phyloP scores from a whole-genome alignment of 2,797 vertebrate genomes.

The Enteromius treurensis region DNA sequence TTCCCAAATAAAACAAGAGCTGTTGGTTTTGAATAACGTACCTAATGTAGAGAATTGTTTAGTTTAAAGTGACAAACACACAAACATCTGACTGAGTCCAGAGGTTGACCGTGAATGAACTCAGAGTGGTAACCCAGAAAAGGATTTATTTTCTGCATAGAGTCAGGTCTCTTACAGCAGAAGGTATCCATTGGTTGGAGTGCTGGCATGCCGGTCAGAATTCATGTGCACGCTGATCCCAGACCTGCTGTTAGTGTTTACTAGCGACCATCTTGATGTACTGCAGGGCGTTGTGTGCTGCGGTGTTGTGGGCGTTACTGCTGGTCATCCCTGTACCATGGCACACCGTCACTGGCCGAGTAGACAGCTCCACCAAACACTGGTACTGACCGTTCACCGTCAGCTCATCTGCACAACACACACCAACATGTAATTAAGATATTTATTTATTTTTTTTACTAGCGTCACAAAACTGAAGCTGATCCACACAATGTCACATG shows the following conservation, averaged over 20 bases:
- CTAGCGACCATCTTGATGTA: conserved; percentile 83
- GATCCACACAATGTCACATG: too few species aligned
- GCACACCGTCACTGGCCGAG: conserved; percentile 82
- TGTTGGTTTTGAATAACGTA: too few species aligned
- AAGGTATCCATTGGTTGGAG: background rate
- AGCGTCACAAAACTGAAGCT: too few species aligned
- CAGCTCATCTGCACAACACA: conserved; percentile 78
- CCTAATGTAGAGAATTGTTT: background rate
- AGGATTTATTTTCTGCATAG: conserved; percentile 13
- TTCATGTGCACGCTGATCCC: background rate
- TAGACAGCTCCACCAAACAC: conserved; percentile 85
- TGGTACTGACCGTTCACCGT: conserved; percentile 86
- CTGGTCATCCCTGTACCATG: conserved; percentile 84
- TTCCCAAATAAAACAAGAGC: too few species aligned
- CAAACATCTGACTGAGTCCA: background rate
- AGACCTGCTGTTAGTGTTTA: conserved; percentile 63
- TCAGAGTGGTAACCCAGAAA: background rate
- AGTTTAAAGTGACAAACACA: background rate
- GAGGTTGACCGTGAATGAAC: background rate
- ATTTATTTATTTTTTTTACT: too few species aligned
- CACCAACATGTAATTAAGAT: too few species aligned
- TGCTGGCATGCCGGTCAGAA: background rate
- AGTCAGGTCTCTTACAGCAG: background rate
- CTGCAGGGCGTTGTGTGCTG: conserved; percentile 84
- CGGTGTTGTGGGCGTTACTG: conserved; percentile 82